Percentiles rank a stretch among this genome's conserved stretches.
Evolutionary conservation across 2,888 invertebrate genomes (phyloP).

Genomic region (Antheraea assamensis): DNA sequence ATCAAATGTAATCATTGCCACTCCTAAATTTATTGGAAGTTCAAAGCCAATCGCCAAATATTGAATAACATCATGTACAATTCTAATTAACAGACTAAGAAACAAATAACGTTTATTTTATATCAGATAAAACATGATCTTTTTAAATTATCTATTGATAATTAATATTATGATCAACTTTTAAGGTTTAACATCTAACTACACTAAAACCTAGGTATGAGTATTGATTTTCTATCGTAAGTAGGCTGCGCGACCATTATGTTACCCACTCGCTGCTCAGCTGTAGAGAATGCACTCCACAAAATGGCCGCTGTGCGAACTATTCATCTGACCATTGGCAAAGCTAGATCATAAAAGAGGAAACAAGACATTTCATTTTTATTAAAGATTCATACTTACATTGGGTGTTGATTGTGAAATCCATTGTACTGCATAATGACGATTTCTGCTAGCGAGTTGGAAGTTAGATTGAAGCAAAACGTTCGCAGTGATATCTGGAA

Average conservation of each 20-base stretch:
- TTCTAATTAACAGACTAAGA: no score
- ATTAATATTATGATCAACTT: not conserved
- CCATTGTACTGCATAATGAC: conserved; percentile 79
- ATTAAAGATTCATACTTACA: conserved; percentile 55
- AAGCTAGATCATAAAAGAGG: not conserved
- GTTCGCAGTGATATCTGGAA: conserved; percentile 73
- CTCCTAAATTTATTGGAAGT: no score
- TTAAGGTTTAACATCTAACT: not conserved
- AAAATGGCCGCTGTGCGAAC: conserved; percentile 74
- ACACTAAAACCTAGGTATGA: not conserved
- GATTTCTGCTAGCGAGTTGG: conserved; percentile 26
- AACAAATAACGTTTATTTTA: no score
- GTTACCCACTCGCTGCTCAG: conserved; percentile 55
- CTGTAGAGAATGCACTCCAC: conserved; percentile 67
- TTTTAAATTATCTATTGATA: not conserved
- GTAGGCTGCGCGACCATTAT: conserved; percentile 52
- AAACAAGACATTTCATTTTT: conserved; percentile 11
- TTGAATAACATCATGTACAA: no score
- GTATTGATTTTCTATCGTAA: conserved; percentile 40
- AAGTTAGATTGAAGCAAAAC: conserved; percentile 27
- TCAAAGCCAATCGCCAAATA: no score
- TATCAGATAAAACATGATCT: not conserved
- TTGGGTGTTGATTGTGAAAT: conserved; percentile 78
- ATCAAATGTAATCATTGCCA: no score
- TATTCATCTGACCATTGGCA: conserved; percentile 34